phyloP scores from a whole-genome alignment of 1,140 invertebrate genomes.

The Thalassaphorura encarpata region DNA sequence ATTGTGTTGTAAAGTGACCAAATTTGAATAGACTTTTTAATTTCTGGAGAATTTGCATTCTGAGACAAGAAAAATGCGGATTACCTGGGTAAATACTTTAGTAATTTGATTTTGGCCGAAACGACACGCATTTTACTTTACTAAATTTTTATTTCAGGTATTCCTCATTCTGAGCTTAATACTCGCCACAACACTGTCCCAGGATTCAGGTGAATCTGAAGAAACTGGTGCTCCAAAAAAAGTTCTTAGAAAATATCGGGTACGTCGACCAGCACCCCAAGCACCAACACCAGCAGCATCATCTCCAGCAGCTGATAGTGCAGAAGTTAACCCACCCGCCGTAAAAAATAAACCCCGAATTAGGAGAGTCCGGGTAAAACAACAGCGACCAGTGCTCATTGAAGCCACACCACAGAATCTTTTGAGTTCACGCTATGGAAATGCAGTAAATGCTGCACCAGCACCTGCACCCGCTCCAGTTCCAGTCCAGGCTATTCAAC shows the following conservation, averaged over 20 bases:
- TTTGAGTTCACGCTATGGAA: background rate
- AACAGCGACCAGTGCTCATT: background rate
- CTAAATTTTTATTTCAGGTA: background rate
- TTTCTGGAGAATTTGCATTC: too few relatives aligned
- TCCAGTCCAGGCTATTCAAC: background rate
- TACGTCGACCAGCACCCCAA: slow-evolving; percentile 23
- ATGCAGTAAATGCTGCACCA: background rate
- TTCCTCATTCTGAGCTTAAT: background rate
- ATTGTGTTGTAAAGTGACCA: too few relatives aligned
- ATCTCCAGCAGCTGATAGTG: slow-evolving; percentile 3
- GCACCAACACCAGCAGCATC: background rate
- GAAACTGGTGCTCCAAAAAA: slow-evolving; percentile 24
- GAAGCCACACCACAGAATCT: background rate
- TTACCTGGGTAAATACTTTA: too few relatives aligned
- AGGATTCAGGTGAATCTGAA: slow-evolving; percentile 9
- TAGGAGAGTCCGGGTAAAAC: slow-evolving; percentile 26
- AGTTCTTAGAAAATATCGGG: slow-evolving; percentile 27
- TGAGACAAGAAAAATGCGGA: too few relatives aligned
- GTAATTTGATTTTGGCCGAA: too few relatives aligned
- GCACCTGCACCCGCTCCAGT: background rate
- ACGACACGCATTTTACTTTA: too few relatives aligned
- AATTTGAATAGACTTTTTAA: too few relatives aligned
- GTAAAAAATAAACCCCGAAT: too few relatives aligned
- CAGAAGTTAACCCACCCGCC: too few relatives aligned
- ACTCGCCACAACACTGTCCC: background rate